phyloP scores from a whole-genome alignment of 2,113 vertebrate species.

The Rhinoptilus africanus region DNA sequence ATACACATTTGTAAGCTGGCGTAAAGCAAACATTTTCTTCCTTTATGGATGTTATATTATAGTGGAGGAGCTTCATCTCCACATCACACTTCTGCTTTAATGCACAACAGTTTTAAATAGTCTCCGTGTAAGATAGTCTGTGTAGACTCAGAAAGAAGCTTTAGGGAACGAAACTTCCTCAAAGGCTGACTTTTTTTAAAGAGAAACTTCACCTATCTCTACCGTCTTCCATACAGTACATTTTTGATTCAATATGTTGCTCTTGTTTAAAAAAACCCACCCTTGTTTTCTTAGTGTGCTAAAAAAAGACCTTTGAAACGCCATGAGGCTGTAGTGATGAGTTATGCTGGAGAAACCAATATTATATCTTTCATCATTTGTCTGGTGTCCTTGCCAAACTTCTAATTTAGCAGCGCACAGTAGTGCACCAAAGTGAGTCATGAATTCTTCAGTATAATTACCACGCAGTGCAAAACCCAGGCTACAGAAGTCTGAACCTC shows the following conservation, averaged over 20 bases:
- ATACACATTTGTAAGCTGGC: neutral
- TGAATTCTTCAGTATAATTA: slow-evolving; percentile 65
- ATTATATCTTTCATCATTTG: slow-evolving; percentile 59
- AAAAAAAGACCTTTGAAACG: slow-evolving; percentile 1
- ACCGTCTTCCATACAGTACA: neutral
- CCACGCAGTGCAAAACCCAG: slow-evolving; percentile 47
- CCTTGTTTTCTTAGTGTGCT: slow-evolving; percentile 6
- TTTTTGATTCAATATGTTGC: neutral
- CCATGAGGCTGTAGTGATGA: neutral
- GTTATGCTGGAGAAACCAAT: slow-evolving; percentile 41
- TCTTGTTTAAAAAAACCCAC: neutral
- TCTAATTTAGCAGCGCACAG: slow-evolving; percentile 53
- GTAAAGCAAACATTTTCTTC: slow-evolving; percentile 3
- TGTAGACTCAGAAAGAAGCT: neutral
- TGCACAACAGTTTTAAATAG: neutral
- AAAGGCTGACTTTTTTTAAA: neutral
- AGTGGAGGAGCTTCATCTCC: neutral
- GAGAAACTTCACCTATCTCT: neutral
- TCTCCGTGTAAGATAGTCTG: neutral
- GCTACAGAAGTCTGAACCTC: slow-evolving; percentile 60
- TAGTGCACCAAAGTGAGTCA: slow-evolving; percentile 69
- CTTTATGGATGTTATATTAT: neutral
- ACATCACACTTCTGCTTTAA: neutral
- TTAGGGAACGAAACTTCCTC: neutral
- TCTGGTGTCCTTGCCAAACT: slow-evolving; percentile 55